Conservation (phyloP, 2,888 invertebrate genomes). For the Dinocampus coccinellae region DNA sequence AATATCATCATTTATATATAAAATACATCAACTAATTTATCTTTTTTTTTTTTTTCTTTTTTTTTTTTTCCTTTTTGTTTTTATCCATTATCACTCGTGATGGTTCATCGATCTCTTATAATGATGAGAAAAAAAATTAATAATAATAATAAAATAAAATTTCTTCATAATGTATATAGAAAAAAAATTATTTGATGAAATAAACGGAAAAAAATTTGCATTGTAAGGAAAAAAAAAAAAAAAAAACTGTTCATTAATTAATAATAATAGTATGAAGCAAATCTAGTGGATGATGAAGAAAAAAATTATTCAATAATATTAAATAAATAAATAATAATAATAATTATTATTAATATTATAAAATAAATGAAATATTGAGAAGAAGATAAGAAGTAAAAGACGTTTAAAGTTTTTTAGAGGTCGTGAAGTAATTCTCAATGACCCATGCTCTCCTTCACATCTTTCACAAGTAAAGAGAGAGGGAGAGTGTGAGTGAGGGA, state of each 20-base stretch:
- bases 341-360: too few relatives aligned
- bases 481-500: too few relatives aligned
- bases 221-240: neutral
- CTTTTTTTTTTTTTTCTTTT: neutral
- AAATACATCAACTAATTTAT: too few relatives aligned
- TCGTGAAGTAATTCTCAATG: slow-evolving; percentile 43
- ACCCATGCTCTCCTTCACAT: slow-evolving; percentile 36
- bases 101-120: slow-evolving; percentile 28
- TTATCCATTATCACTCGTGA: slow-evolving; percentile 19
- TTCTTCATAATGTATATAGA: neutral
- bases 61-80: neutral
- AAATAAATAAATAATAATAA: too few relatives aligned
- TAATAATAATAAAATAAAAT: neutral
- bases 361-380: too few relatives aligned
- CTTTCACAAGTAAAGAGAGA: neutral
- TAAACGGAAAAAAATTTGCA: neutral
- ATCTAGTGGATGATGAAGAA: slow-evolving; percentile 5
- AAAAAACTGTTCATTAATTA: too few relatives aligned
- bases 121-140: neutral
- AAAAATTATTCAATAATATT: slow-evolving; percentile 39
- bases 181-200: neutral
- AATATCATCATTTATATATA: neutral
- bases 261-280: too few relatives aligned
- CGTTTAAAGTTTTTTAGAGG: slow-evolving; percentile 42
- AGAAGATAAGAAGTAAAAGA: too few relatives aligned